Percentiles rank a stretch among this genome's conserved stretches.
Evolutionary conservation across 2,797 vertebrate species (phyloP).

Genomic region (Chromobotia macracanthus): DNA sequence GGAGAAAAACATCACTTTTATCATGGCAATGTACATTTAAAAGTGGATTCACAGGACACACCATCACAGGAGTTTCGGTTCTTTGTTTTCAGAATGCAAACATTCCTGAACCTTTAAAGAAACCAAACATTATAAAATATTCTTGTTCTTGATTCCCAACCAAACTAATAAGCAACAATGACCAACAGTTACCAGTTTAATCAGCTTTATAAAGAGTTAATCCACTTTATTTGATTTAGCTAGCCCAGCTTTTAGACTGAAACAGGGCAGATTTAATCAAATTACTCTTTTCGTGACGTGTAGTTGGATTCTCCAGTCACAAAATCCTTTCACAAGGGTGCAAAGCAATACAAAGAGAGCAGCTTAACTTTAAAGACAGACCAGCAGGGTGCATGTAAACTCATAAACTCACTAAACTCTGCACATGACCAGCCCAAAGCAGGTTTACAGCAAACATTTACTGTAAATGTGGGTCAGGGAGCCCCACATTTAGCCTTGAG

Average conservation of each 20-base stretch:
- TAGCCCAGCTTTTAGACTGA: slow-evolving; percentile 70
- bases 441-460: slow-evolving; percentile 38
- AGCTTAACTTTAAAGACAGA: slow-evolving; percentile 53
- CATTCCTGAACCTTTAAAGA: too few species aligned
- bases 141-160: slow-evolving; percentile 18
- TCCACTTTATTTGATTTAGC: slow-evolving; percentile 76
- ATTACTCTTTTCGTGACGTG: slow-evolving; percentile 67
- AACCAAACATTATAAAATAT: too few species aligned
- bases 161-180: slow-evolving; percentile 65
- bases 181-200: too few species aligned
- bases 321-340: slow-evolving; percentile 62
- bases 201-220: slow-evolving; percentile 76
- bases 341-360: slow-evolving; percentile 40
- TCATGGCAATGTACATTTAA: too few species aligned
- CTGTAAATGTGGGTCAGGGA: slow-evolving; percentile 25
- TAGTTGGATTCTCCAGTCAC: slow-evolving; percentile 63
- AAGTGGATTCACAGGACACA: too few species aligned
- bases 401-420: slow-evolving; percentile 41
- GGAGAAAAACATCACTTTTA: too few species aligned
- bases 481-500: slow-evolving; percentile 35
- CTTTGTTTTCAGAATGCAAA: too few species aligned
- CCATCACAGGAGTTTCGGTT: too few species aligned
- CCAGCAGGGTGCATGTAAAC: slow-evolving; percentile 43
- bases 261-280: slow-evolving; percentile 77
- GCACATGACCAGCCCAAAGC: slow-evolving; percentile 51